Evolutionary conservation across 1,140 invertebrate species (phyloP).

Genomic region (Calliphora vicina): DNA sequence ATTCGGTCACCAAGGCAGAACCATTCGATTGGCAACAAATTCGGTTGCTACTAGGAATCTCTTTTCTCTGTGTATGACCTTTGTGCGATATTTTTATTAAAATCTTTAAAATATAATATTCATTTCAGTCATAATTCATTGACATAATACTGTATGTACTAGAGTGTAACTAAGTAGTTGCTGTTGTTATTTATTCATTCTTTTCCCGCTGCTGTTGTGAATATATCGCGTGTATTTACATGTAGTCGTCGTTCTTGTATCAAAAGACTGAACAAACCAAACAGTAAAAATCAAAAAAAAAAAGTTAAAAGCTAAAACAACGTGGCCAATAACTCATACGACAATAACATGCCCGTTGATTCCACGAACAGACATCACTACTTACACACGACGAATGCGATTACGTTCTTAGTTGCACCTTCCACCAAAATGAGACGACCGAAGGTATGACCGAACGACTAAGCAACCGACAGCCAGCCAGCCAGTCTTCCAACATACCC

Average conservation of each 20-base stretch:
- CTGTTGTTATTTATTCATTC: not conserved
- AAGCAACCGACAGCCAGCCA: too few relatives aligned
- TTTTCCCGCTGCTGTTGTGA: not conserved
- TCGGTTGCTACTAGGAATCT: too few relatives aligned
- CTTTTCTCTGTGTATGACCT: too few relatives aligned
- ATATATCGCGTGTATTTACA: not conserved
- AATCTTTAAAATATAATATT: too few relatives aligned
- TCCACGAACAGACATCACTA: not conserved
- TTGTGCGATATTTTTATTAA: too few relatives aligned
- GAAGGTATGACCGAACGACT: too few relatives aligned
- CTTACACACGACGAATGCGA: not conserved
- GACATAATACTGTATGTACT: not conserved
- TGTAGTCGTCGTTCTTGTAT: not conserved
- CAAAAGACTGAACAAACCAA: not conserved
- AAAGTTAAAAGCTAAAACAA: not conserved
- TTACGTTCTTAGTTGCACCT: not conserved
- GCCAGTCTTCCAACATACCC: too few relatives aligned
- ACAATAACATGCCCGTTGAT: not conserved
- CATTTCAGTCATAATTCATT: too few relatives aligned
- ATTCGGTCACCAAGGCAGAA: too few relatives aligned
- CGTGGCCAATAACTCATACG: not conserved
- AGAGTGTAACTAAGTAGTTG: not conserved
- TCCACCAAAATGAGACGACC: too few relatives aligned
- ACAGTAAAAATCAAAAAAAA: not conserved
- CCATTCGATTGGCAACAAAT: too few relatives aligned